These are phyloP conservation scores for Oscheius sp. DNA, from an alignment of 2,888 invertebrate genomes.

Conservation along the genomic window DNA sequence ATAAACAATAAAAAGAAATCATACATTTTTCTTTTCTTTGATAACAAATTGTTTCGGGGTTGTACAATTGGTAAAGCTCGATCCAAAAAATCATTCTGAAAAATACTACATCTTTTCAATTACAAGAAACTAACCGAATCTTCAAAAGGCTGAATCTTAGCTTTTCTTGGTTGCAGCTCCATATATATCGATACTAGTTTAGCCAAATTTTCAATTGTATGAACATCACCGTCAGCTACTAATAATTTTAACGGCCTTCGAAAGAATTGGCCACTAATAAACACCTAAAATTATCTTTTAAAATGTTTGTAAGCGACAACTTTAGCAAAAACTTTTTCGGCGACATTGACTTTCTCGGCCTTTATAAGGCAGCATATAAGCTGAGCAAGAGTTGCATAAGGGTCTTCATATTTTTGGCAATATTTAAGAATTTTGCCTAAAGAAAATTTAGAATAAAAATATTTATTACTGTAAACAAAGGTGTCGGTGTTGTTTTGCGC, in stretches of 20 bases:
- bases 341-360: not conserved
- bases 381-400: not conserved
- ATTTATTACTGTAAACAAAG: not conserved
- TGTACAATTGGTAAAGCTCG: too few species aligned
- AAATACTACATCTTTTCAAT: too few species aligned
- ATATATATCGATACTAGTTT: not conserved
- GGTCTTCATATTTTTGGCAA: not conserved
- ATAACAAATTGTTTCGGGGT: too few species aligned
- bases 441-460: not conserved
- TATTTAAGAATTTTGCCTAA: not conserved
- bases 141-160: too few species aligned
- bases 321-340: not conserved
- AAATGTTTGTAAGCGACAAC: not conserved
- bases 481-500: not conserved
- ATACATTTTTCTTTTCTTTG: too few species aligned
- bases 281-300: not conserved
- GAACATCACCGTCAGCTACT: not conserved
- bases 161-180: too few species aligned
- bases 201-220: not conserved
- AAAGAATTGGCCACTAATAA: not conserved
- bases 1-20: too few species aligned
- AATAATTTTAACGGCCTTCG: not conserved
- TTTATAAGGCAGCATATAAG: slow-evolving; percentile 1
- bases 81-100: too few species aligned
- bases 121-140: too few species aligned